Evolutionary conservation across 2,797 vertebrate species (phyloP).

Genomic region (Hemibagrus guttatus): DNA sequence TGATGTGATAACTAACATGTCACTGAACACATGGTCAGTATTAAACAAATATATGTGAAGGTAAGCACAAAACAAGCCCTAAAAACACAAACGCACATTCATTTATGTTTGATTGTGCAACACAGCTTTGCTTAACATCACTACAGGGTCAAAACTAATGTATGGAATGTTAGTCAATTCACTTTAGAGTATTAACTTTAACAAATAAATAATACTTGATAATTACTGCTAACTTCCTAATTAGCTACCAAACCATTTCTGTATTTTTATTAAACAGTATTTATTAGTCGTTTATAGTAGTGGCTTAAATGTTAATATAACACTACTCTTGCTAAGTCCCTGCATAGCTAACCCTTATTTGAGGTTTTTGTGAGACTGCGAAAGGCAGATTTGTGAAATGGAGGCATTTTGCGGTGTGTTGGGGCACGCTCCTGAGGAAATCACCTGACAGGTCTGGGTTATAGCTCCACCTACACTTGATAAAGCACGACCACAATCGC

Average conservation of each 20-base stretch:
- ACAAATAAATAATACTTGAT: neutral
- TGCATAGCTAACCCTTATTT: neutral
- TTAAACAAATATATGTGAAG: neutral
- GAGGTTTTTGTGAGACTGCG: neutral
- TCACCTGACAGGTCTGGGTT: conserved; percentile 56
- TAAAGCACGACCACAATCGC: conserved; percentile 40
- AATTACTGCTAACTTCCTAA: neutral
- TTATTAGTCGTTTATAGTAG: neutral
- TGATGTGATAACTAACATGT: neutral
- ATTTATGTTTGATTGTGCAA: neutral
- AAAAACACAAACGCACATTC: neutral
- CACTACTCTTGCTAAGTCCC: neutral
- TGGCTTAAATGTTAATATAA: neutral
- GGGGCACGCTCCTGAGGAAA: conserved; percentile 65
- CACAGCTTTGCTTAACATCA: neutral
- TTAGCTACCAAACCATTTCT: too few relatives aligned
- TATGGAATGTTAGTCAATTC: neutral
- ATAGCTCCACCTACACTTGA: conserved; percentile 59
- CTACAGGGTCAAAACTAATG: neutral
- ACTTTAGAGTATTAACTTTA: neutral
- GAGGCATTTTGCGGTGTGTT: conserved; percentile 59
- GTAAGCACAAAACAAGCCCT: neutral
- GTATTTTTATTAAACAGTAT: neutral
- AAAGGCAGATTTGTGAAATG: conserved; percentile 27
- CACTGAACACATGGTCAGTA: neutral